Evolutionary conservation across 2,113 vertebrate genomes (phyloP), one percentile per base, ranked within the genome.

Genomic region (Phylloscopus whistleri): DNA sequence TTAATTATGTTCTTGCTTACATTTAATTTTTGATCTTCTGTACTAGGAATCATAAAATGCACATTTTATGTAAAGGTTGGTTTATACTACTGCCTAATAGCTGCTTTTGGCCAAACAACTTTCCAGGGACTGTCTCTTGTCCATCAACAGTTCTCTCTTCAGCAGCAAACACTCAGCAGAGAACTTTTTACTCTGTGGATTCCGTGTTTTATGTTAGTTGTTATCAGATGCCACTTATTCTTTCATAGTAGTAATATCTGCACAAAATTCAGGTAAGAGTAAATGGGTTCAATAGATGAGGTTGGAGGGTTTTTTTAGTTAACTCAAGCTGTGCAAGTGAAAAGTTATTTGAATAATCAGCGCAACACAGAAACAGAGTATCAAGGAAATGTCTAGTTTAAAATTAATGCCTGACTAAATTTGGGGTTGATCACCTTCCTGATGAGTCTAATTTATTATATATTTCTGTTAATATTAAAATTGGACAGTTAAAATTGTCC

Each of bases 21-120:
- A 93, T 95, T 97, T 97, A 96, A 97, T 97, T 97, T 97, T 97
- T 97, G 91, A 97, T 97, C 95, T 97, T 92, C 83, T 93, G 41
- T 84, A 89, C 76, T 93, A 97, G 76, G 64, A 95, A 96, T 76
- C 70, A 85, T 96, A 95, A 97, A 97, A 95, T 95, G 84, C 26
- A 6, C 70, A 75, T 96, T 94, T 97, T 96, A 68, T 89, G 86
- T 96, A 96, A 96, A 97, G 95, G 78, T 52, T 84, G 87, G 91
- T 97, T 98, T 98, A 95, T 97, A 87, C 53, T 95, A 93, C 80
- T 92, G 90, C 87, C 30, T 94, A 94, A 94, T 95, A 97, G 97
- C 96, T 97, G 95, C 93, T 94, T 67, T 96, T 96, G 97, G 90
- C 80, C 79, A 96, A 93, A 93, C 84, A 96, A 75, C 94, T 97